These are phyloP conservation scores for Crioceris asparagi DNA, from an alignment of 2,888 invertebrate species.

Conservation along the genomic window DNA sequence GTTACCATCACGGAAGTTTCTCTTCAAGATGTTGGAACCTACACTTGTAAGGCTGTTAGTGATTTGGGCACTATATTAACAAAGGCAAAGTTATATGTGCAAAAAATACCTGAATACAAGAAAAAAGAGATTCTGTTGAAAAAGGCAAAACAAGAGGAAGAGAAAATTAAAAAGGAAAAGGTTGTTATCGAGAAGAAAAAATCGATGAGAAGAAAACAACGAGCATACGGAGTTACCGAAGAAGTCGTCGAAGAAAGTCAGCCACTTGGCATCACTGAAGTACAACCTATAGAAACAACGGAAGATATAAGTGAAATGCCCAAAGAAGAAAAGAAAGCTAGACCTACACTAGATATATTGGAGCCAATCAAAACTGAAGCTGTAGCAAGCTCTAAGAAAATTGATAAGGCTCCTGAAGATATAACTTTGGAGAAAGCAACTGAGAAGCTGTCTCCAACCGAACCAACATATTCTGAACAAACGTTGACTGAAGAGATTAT, in stretches of 20 bases:
- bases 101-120: conserved; percentile 40
- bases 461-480: conserved; percentile 49
- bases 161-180: conserved; percentile 43
- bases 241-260: conserved; percentile 40
- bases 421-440: conserved; percentile 39
- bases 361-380: conserved; percentile 51
- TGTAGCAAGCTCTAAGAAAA: conserved; percentile 51
- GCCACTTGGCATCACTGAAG: conserved; percentile 40
- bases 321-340: conserved; percentile 38
- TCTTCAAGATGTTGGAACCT: conserved; percentile 60
- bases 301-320: conserved; percentile 43
- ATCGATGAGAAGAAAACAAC: conserved; percentile 28
- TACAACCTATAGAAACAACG: conserved; percentile 46
- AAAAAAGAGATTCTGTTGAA: conserved; percentile 36
- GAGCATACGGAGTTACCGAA: conserved; percentile 32
- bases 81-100: conserved; percentile 65
- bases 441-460: conserved; percentile 44
- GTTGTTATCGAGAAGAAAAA: conserved; percentile 40
- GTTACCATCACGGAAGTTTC: conserved; percentile 55
- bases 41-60: conserved; percentile 77
- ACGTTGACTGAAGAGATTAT: conserved; percentile 46
- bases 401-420: conserved; percentile 41
- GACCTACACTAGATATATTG: conserved; percentile 45
- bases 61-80: conserved; percentile 73
- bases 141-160: conserved; percentile 40